Evolutionary conservation across 2,113 vertebrate species (phyloP), one percentile per base, ranked within the genome.

Genomic region (Psittacula cyanocephala): DNA sequence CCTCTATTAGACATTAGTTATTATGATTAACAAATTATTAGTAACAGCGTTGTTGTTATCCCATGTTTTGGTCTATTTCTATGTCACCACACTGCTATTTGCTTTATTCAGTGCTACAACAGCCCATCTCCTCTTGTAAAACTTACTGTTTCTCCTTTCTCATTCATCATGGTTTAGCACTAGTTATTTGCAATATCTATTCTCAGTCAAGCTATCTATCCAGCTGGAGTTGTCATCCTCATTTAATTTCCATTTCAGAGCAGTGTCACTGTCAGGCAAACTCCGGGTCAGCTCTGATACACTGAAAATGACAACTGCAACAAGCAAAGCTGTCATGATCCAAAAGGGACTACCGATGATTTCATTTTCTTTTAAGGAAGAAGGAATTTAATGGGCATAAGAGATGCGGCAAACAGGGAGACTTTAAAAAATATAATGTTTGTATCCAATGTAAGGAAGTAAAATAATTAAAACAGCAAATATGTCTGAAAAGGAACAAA

Each of bases 391-490:
- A 46, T 6, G 6, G 41, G 15, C 29, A 89, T 37, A 78, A 69
- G 44, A n/a, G 11, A 86, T 71, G 29, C 62, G 76, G 71, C 71
- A 92, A 92, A 60, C 7, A 85, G 5, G 59, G 84, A 93, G 18
- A 24, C 6, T 23, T 4, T 55, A 87, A 39, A 53, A 81, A 28
- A 65, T n/a, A 44, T 11, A 24, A 83, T 92, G 7, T 41, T 93
- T 95, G 13, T 11, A 83, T 23, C 39, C 65, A 10, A 67, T 39
- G 18, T 67, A 93, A 76, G 31, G 69, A 89, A 88, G 69, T 92
- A 84, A 92, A 91, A 31, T 52, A 89, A 92, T 96, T 97, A 95
- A 89, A 89, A 90, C 41, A 83, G 29, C 35, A 89, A 70, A 75
- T 46, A 53, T 47, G 25, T 20, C 65, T 81, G 81, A 81, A 84